Evolutionary conservation across 2,797 vertebrate genomes (phyloP), one percentile per base, ranked within the genome.

Genomic region (Chiroxiphia lanceolata): DNA sequence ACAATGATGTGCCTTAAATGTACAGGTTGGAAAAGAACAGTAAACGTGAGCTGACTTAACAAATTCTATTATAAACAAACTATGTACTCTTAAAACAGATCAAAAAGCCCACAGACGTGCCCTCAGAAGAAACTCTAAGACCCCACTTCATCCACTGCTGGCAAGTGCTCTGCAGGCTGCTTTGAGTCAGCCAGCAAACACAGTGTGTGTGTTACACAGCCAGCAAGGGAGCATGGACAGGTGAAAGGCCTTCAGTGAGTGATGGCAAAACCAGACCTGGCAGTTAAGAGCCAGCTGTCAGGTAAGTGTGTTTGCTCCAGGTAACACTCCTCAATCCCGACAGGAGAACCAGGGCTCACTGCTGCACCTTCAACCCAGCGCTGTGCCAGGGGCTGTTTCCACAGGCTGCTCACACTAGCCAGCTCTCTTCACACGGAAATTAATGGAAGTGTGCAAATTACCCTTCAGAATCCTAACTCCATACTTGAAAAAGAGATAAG

Each of bases 1-100:
- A 11, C 3, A 3, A 15, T 1, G 15, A 63, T 0, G 1, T 1
- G 6, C 59, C 75, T 71, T 15, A 54, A 57, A 74, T 2, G 54
- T 10, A 27, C 59, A 11, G n/a, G 27, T 23, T 0, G 2, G 78
- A 17, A 82, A 76, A 69, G 48, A 77, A 67, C 1, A 34, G 61
- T 5, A 57, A 89, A 78, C 33, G 23, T 4, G 8, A 67, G 25
- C 36, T 44, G n/a, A 75, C 36, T 67, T 25, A 38, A 80, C 34
- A 83, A 74, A 64, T 13, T 3, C 0, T 22, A 25, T n/a, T 36
- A 50, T 12, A 86, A 65, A 83, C 38, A 57, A 36, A 63, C 8
- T 3, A 4, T 1, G 7, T 47, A 7, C 19, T 83, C 33, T 10
- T 25, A 56, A 33, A 67, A 53, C 21, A 60, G 11, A 71, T 22